Percentiles rank a stretch among this genome's conserved stretches.
Evolutionary conservation across 2,797 vertebrate species (phyloP).

Genomic region (Protosalanx chinensis): DNA sequence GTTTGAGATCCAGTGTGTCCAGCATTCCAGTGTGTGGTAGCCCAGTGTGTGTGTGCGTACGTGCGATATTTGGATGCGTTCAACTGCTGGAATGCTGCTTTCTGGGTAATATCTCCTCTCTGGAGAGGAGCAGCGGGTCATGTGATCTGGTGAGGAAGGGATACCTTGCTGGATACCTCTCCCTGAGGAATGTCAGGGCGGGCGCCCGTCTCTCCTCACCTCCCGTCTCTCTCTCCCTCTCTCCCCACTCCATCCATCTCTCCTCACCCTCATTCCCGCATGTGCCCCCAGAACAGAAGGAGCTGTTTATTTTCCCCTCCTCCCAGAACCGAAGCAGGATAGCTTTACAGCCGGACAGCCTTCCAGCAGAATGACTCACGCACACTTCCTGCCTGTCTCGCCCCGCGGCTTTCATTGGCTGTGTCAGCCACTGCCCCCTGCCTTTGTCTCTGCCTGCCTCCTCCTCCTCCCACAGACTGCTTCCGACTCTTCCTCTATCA

Average conservation of each 20-base stretch:
- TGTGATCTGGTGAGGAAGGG: no score
- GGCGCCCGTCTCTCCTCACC: neutral
- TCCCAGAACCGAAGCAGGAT: neutral
- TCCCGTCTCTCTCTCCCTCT: neutral
- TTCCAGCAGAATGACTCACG: neutral
- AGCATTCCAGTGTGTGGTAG: no score
- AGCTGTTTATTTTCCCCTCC: conserved; percentile 18
- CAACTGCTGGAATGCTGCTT: no score
- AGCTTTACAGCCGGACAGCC: neutral
- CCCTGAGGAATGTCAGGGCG: neutral
- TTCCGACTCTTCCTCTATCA: no score
- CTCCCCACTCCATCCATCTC: neutral
- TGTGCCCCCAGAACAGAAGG: conserved; percentile 26
- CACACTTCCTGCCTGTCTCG: neutral
- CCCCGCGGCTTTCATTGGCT: neutral
- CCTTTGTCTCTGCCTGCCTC: neutral
- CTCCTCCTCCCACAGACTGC: no score
- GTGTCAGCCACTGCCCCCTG: neutral
- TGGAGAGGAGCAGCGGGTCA: no score
- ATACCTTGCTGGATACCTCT: neutral
- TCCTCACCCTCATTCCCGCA: neutral
- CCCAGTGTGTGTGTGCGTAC: no score
- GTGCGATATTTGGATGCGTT: no score
- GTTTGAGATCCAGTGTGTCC: no score
- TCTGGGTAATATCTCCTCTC: no score